phyloP scores from a whole-genome alignment of 2,113 vertebrate genomes.

The Barbus barbus region DNA sequence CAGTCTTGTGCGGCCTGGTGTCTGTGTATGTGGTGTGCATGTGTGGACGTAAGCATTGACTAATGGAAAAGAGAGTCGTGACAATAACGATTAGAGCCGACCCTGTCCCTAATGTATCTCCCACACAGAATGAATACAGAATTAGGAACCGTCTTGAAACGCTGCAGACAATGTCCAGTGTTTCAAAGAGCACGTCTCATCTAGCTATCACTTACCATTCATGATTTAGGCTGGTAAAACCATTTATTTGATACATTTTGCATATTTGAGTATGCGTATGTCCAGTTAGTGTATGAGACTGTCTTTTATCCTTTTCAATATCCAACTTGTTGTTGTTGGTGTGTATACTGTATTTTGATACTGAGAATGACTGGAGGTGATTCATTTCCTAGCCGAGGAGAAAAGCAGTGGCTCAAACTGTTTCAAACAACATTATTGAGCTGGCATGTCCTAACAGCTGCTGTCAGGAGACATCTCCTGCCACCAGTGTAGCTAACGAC shows the following conservation, averaged over 20 bases:
- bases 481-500: conserved; percentile 33
- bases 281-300: neutral
- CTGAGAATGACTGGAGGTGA: neutral
- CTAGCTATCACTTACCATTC: too few species aligned
- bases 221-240: neutral
- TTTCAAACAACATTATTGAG: conserved; percentile 20
- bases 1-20: conserved; percentile 35
- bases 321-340: neutral
- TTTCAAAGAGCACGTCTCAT: neutral
- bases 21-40: conserved; percentile 29
- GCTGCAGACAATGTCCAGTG: neutral
- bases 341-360: neutral
- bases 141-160: conserved; percentile 12
- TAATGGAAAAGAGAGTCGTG: conserved; percentile 44
- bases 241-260: neutral
- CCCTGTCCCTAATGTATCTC: conserved; percentile 36
- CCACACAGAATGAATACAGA: conserved; percentile 7
- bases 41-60: conserved; percentile 36
- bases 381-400: neutral
- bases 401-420: neutral
- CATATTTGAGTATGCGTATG: neutral
- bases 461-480: conserved; percentile 37
- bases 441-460: conserved; percentile 30
- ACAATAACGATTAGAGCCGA: conserved; percentile 36
- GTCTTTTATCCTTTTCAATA: neutral